A percentile compares a stretch with the other conserved stretches of the same genome.
Evolutionary conservation across 2,797 vertebrate genomes (phyloP).

Genomic region (Podarcis lilfordi): DNA sequence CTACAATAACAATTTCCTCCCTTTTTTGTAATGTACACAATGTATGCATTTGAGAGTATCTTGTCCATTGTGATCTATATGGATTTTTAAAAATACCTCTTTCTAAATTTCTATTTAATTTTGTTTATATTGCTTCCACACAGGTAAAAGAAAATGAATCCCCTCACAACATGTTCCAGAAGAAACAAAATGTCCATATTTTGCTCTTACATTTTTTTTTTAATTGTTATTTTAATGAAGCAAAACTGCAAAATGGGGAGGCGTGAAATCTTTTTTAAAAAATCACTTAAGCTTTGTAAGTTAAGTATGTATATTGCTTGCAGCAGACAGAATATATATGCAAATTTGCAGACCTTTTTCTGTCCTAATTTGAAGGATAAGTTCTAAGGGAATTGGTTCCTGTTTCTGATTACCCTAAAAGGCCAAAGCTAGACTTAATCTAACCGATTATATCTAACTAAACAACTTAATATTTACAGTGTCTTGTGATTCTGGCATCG

Average conservation of each 20-base stretch:
- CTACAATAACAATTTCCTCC: too few relatives aligned
- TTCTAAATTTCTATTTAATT: not conserved
- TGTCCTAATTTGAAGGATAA: too few relatives aligned
- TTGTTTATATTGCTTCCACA: conserved; percentile 43
- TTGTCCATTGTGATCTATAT: not conserved
- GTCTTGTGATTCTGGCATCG: not conserved
- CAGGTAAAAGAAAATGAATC: conserved; percentile 53
- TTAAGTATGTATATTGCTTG: too few relatives aligned
- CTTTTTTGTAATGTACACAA: not conserved
- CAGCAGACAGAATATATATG: too few relatives aligned
- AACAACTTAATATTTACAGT: not conserved
- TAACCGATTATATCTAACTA: too few relatives aligned
- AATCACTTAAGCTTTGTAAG: not conserved
- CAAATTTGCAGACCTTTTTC: too few relatives aligned
- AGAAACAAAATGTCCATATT: conserved; percentile 8
- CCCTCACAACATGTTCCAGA: not conserved
- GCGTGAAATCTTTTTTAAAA: not conserved
- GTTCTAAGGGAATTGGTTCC: too few relatives aligned
- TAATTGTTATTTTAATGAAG: conserved; percentile 14
- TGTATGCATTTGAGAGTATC: not conserved
- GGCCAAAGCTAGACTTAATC: too few relatives aligned
- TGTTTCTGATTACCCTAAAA: too few relatives aligned
- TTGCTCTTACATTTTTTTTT: not conserved
- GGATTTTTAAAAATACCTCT: not conserved
- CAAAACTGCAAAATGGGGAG: not conserved